These are phyloP conservation scores for Syngnathus floridae DNA, from an alignment of 2,113 vertebrate genomes.

Conservation along the genomic window DNA sequence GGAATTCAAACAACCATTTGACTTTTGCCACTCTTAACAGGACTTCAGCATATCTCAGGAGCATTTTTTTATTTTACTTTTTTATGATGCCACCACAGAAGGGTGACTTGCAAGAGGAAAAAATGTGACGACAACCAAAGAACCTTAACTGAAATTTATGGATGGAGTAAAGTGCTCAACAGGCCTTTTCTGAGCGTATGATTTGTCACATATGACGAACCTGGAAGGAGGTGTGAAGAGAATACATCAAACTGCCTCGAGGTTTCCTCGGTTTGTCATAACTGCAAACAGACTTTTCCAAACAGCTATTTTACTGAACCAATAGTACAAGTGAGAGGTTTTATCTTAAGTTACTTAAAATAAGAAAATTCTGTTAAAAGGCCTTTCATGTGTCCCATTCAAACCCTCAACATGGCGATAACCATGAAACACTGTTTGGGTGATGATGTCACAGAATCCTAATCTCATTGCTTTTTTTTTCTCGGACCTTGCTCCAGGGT, in stretches of 20 bases:
- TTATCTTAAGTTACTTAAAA: slow-evolving; percentile 74
- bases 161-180: slow-evolving; percentile 2
- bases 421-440: slow-evolving; percentile 65
- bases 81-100: not conserved
- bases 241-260: slow-evolving; percentile 60
- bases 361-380: slow-evolving; percentile 71
- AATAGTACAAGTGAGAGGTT: slow-evolving; percentile 55
- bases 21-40: no score
- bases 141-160: slow-evolving; percentile 6
- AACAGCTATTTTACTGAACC: slow-evolving; percentile 64
- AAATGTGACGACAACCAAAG: not conserved
- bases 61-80: not conserved
- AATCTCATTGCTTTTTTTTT: slow-evolving; percentile 69
- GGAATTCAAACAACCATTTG: no score
- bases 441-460: slow-evolving; percentile 67
- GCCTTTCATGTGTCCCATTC: slow-evolving; percentile 67
- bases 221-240: slow-evolving; percentile 72
- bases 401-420: slow-evolving; percentile 39
- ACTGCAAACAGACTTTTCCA: slow-evolving; percentile 73
- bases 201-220: slow-evolving; percentile 65
- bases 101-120: no score
- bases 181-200: slow-evolving; percentile 47
- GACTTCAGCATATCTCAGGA: not conserved
- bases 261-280: slow-evolving; percentile 63
- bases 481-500: slow-evolving; percentile 56